Conservation (phyloP, 2,113 vertebrate genomes). For the Crotalus horridus region DNA sequence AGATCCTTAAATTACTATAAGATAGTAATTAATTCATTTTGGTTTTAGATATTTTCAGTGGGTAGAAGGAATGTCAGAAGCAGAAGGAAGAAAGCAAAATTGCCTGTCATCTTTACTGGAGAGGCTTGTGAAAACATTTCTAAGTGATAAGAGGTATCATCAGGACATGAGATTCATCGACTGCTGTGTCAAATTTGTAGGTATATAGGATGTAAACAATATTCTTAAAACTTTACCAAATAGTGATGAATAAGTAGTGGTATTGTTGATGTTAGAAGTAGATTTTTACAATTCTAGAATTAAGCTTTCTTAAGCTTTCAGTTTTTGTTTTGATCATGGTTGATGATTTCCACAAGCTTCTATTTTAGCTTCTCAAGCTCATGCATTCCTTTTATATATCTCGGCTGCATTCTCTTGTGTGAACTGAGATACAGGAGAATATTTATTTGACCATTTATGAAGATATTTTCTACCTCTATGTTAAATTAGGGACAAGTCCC, state of each 20-base stretch:
- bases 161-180: conserved; percentile 79
- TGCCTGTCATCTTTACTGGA: conserved; percentile 71
- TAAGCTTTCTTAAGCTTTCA: not conserved
- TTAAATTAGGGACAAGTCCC: not conserved
- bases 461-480: not conserved
- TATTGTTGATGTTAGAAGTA: not conserved
- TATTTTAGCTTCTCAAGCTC: not conserved
- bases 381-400: not conserved
- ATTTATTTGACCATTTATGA: not conserved
- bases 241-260: not conserved
- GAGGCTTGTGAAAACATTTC: conserved; percentile 76
- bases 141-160: conserved; percentile 71
- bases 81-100: conserved; percentile 37
- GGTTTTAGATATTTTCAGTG: conserved; percentile 77
- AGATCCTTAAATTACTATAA: fast-evolving
- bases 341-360: not conserved
- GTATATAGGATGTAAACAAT: conserved; percentile 38
- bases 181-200: conserved; percentile 84
- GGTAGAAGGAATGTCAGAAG: conserved; percentile 66
- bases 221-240: not conserved
- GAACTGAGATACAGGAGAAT: not conserved
- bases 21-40: fast-evolving
- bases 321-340: not conserved
- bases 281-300: not conserved
- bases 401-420: not conserved